Base-by-base conservation (phyloP, 92 coral and sea anemone species). In the Bergia sp. region DNA sequence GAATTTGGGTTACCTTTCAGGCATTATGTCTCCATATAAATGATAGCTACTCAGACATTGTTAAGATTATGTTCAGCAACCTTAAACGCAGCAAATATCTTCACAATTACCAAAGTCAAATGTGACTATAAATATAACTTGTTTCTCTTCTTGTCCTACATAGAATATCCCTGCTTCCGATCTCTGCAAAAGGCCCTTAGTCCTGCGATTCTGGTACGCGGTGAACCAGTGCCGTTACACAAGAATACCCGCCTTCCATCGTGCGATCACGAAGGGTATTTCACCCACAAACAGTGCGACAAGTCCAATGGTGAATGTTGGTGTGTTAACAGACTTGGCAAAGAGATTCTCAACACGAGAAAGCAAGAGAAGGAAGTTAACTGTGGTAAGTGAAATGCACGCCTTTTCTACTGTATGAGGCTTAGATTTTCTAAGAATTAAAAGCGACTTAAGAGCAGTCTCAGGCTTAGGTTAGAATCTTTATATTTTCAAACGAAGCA, bases 131-230 rank as follows among this genome's bases (percentile, higher is more conserved):
- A 53, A 0, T 53, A 53, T 53, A 10, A 53, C 58, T 53, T 12
- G 2, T 77, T 15, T 5, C 10, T 37, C 61, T 81, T 5, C 18
- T 2, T 57, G 23, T 81, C 5, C 74, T 39, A n/a, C 40, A 53
- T 21, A 81, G 86, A 81, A 38, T 81, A 58, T 64, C 85, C 85
- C 69, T 90, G 92, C 55, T 7, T 90, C 21, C 10, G 37, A 37
- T 47, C 73, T 15, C 38, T 90, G 20, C 45, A 71, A 65, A 76
- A 84, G 13, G 37, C 38, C 4, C 85, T 81, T 13, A 15, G 36
- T 23, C 89, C 42, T 20, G 12, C 45, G 15, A 21, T 89, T 38
- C 37, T 84, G 77, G 55, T 85, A 21, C 73, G n/a, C 37, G 89
- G 89, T 38, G 92, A 77, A 21, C 85, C 85, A 61, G 72, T 37